Percentiles rank a stretch among this genome's conserved stretches.
Conservation (phyloP, 2,113 vertebrate genomes). For the Panurus biarmicus region DNA sequence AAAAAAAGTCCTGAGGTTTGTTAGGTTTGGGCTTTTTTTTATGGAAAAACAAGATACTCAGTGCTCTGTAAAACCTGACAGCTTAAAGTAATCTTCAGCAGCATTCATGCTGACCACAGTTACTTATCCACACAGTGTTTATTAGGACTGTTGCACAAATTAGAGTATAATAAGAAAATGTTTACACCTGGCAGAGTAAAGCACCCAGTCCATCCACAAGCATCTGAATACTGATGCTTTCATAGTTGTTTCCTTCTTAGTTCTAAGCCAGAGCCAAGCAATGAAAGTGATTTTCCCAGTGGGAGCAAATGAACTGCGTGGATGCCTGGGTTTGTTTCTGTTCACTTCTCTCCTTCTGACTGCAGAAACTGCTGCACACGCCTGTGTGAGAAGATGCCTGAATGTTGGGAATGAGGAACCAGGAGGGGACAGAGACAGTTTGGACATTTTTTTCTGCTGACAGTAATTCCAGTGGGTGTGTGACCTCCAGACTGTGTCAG, state of each 20-base stretch:
- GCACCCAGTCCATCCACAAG: not conserved
- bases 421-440: not conserved
- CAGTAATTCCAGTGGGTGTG: not conserved
- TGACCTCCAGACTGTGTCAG: not conserved
- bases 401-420: not conserved
- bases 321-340: not conserved
- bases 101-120: rapidly evolving
- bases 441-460: not conserved
- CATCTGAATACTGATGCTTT: not conserved
- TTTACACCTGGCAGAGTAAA: not conserved
- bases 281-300: not conserved
- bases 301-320: not conserved
- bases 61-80: not conserved
- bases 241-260: not conserved
- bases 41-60: not conserved
- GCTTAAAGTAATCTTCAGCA: not conserved
- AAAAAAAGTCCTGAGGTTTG: not conserved
- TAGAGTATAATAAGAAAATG: not conserved
- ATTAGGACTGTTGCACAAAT: not conserved
- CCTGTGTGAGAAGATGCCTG: not conserved
- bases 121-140: not conserved
- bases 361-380: not conserved
- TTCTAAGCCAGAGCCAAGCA: not conserved
- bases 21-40: not conserved
- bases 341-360: not conserved